These are phyloP conservation scores for Himalopsyche anomala DNA, from an alignment of 2,888 invertebrate species.

Conservation along the genomic window DNA sequence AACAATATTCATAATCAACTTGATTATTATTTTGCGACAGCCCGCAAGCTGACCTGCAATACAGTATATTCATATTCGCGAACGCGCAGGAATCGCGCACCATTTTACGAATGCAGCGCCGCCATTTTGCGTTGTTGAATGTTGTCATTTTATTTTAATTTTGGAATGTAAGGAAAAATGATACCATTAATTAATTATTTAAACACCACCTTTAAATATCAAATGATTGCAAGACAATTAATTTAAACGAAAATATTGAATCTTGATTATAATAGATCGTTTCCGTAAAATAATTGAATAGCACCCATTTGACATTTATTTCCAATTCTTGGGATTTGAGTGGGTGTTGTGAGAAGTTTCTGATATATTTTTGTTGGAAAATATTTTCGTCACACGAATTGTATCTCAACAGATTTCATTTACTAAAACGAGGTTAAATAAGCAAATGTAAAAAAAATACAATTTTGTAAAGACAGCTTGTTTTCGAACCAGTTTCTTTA, in stretches of 20 bases:
- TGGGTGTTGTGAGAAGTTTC: no score
- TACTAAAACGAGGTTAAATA: slow-evolving; percentile 34
- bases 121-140: not conserved
- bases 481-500: slow-evolving; percentile 22
- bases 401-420: slow-evolving; percentile 6
- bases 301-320: no score
- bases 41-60: not conserved
- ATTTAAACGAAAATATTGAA: no score
- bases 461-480: slow-evolving; percentile 2
- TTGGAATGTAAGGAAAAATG: not conserved
- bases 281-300: no score
- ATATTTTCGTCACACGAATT: not conserved
- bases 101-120: not conserved
- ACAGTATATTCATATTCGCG: not conserved
- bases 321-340: no score
- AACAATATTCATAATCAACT: slow-evolving; percentile 16
- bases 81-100: not conserved
- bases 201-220: not conserved
- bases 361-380: no score
- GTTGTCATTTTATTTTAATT: slow-evolving; percentile 27
- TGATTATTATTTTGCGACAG: slow-evolving; percentile 29
- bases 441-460: not conserved
- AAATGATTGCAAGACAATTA: no score
- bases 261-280: no score
- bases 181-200: not conserved